Base-by-base conservation (phyloP, 1,140 invertebrate species). In the Frieseomelitta varia region DNA sequence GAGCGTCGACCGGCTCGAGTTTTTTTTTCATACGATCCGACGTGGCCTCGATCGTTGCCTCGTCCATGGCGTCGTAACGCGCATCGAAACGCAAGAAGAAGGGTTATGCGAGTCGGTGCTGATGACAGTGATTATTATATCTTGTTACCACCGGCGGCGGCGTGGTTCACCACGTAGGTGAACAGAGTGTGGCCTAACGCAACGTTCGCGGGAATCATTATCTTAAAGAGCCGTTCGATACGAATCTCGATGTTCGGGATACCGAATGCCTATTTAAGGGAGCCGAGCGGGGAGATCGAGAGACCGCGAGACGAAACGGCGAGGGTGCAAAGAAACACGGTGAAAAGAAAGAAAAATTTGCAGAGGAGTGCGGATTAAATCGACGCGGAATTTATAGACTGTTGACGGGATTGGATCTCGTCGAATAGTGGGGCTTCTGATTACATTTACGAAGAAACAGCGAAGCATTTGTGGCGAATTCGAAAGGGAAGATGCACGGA, bases 61-160 rank as follows among this genome's bases (percentile, higher is more conserved):
- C 63, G 15, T 56, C 39, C 27, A 10, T 63, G 53, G 82, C 58
- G 39, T 85, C 74, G 81, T 84, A 79, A 81, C 79, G 34, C 75
- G 55, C 30, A 21, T 58, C 58, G 30, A 56, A 12, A 47, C 39
- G 39, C 27, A 34, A 34, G 53, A 76, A 76, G 81, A 56, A 82
- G 55, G 56, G 67, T 86, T 88, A 85, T 83, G 85, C 87, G 75
- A 89, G 80, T 34, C 84, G 75, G 68, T 78, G 79, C 80, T 90
- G 87, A 90, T 90, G 90, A 91, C 88, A 91, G 90, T 90, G 88
- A 91, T 91, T 90, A 91, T 88, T 90, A 88, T 90, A 88, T 88
- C 90, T 88, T 90, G 89, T 91, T 90, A 90, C 90, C 89, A 89
- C 88, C 86, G 85, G 83, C 85, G 85, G 83, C 85, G 86, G 61